phyloP scores from a whole-genome alignment of 2,113 vertebrate genomes.

The Elephas maximus region DNA sequence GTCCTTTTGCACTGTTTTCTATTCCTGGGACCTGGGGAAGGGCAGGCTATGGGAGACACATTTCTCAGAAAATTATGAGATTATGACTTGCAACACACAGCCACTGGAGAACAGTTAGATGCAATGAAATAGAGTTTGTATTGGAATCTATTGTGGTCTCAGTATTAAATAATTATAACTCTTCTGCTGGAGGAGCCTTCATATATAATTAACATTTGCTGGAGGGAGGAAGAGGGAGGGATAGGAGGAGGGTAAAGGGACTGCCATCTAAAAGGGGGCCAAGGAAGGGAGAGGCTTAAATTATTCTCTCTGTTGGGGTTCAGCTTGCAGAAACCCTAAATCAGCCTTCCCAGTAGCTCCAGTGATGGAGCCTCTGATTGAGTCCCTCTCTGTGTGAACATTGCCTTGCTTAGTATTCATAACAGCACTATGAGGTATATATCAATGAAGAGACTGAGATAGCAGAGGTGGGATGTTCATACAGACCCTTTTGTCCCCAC shows the following conservation, averaged over 20 bases:
- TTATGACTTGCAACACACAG: conserved; percentile 75
- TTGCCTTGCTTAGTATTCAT: too few relatives aligned
- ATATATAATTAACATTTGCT: conserved; percentile 87
- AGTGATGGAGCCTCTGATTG: too few relatives aligned
- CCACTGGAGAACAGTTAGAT: conserved; percentile 75
- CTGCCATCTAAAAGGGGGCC: not conserved
- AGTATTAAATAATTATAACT: conserved; percentile 90
- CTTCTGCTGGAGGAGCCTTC: conserved; percentile 87
- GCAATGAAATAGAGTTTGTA: conserved; percentile 85
- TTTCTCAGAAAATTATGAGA: conserved; percentile 73
- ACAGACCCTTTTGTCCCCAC: accelerated
- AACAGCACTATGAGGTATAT: too few relatives aligned
- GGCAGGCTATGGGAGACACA: not conserved
- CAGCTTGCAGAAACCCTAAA: not conserved
- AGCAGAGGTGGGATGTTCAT: not conserved
- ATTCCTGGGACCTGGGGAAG: conserved; percentile 16
- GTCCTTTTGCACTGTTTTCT: conserved; percentile 56
- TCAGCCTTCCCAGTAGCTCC: not conserved
- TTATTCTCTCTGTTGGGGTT: not conserved
- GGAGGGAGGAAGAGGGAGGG: not conserved
- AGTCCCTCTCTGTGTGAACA: too few relatives aligned
- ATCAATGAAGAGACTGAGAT: too few relatives aligned
- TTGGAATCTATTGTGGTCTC: conserved; percentile 86
- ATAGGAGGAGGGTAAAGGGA: conserved; percentile 54
- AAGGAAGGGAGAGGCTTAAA: not conserved